These are phyloP conservation scores for Copidosoma aretas DNA, from an alignment of 2,888 invertebrate species.

Conservation along the genomic window DNA sequence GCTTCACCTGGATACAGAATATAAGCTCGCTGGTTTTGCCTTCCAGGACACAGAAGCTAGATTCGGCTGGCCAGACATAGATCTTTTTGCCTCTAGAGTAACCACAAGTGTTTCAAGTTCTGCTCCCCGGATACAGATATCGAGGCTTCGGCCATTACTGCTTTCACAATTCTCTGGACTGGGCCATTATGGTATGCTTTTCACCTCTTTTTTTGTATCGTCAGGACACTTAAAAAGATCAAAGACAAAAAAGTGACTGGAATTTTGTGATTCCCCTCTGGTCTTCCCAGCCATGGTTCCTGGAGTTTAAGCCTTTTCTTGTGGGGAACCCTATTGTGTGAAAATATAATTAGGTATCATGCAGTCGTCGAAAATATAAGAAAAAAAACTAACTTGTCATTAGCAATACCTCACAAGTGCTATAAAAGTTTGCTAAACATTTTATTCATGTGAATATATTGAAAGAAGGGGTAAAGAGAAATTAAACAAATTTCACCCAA, in stretches of 20 bases:
- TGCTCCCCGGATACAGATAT: slow-evolving; percentile 6
- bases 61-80: slow-evolving; percentile 8
- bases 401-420: no score
- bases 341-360: no score
- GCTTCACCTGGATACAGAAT: slow-evolving; percentile 15
- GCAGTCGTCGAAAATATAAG: no score
- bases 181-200: slow-evolving; percentile 8
- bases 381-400: no score
- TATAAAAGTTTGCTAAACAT: no score
- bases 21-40: not conserved
- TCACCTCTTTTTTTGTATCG: slow-evolving; percentile 6
- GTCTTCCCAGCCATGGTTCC: slow-evolving; percentile 13
- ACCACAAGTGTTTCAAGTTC: slow-evolving; percentile 1
- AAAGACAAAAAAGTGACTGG: not conserved
- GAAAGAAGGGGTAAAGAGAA: no score
- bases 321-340: not conserved
- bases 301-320: not conserved
- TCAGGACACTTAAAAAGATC: slow-evolving; percentile 6
- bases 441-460: no score
- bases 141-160: not conserved
- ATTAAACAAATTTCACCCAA: no score
- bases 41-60: not conserved
- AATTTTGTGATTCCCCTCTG: slow-evolving; percentile 7
- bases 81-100: slow-evolving; percentile 16
- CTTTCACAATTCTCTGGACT: slow-evolving; percentile 5